phyloP scores from a whole-genome alignment of 2,797 vertebrate species.

The Periophthalmus magnuspinnatus region DNA sequence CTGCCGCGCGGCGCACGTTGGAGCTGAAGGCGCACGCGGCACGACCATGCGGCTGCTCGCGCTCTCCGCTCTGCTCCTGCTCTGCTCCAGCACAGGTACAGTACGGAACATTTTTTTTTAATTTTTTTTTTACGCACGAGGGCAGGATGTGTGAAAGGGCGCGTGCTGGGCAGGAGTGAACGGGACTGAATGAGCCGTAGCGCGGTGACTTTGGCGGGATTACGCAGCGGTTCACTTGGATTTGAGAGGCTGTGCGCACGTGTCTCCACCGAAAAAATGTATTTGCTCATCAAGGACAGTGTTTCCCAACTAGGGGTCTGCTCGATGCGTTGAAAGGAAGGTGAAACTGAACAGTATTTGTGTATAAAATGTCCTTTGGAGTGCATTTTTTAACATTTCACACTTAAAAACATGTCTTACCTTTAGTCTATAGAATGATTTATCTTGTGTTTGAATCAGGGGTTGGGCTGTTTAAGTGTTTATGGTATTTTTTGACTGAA shows the following conservation, averaged over 20 bases:
- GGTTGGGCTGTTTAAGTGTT: too few relatives aligned
- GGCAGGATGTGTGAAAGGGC: not conserved
- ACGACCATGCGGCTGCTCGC: slow-evolving; percentile 80
- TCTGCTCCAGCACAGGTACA: slow-evolving; percentile 82
- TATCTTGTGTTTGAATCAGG: too few relatives aligned
- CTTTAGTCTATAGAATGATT: too few relatives aligned
- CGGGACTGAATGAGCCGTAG: not conserved
- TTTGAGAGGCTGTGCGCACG: not conserved
- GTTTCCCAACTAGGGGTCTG: too few relatives aligned
- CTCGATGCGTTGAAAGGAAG: too few relatives aligned
- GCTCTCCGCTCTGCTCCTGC: slow-evolving; percentile 83
- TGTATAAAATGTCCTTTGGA: too few relatives aligned
- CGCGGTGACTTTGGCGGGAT: not conserved
- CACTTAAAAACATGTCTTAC: too few relatives aligned
- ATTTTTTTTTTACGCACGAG: not conserved
- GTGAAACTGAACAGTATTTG: too few relatives aligned
- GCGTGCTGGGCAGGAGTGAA: not conserved
- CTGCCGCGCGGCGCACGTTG: slow-evolving; percentile 44
- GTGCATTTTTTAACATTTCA: too few relatives aligned
- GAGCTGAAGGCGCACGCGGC: slow-evolving; percentile 60
- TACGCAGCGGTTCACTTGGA: not conserved
- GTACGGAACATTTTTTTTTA: slow-evolving; percentile 15
- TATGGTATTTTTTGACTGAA: too few relatives aligned
- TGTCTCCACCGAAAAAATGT: too few relatives aligned
- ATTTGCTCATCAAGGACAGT: too few relatives aligned